Base-by-base conservation (phyloP, 2,797 vertebrate species). In the Cynodonichthys magdalenae region DNA sequence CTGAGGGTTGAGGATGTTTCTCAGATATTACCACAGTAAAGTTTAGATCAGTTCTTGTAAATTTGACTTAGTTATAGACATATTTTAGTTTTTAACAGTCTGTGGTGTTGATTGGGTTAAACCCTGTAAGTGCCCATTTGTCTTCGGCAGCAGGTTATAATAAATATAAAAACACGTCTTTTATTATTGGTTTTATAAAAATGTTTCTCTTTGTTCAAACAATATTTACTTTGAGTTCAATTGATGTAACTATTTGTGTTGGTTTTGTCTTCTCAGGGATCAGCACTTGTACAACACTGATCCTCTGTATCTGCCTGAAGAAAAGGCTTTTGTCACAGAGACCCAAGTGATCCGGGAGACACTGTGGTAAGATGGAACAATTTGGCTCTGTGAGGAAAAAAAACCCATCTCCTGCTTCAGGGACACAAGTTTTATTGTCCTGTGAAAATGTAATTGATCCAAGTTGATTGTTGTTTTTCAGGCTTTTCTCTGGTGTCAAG, bases 401-500 rank as follows among this genome's bases (percentile, higher is more conserved):
- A 29, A 49, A 17, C 2, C 5, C 1, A 11, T 59, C 5, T 59
- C 59, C 10, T 61, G 20, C 18, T 34, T 34, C 41, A 31, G 1
- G 60, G 9, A 63, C 11, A 45, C 34, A 46, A 39, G 9, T 42
- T 53, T 56, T 44, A 57, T 27, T 9, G 24, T 39, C 34, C 9
- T 27, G 5, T n/a, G 1, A n/a, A 4, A 11, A 39, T 49, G 27
- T 1, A 36, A 17, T 27, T 51, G 15, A 2, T 15, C n/a, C 20
- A 11, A n/a, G 27, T 7, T 29, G 7, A 15, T 7, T 6, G 14
- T 42, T 66, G 17, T 1, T 57, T 27, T 82, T 15, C 83, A 99
- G 98, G 98, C 93, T 99, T 65, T 93, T 99, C 71, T 99, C 96
- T 45, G 97, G 97, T 18, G 96, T 99, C 39, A 96, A 96, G 90